phyloP scores from a whole-genome alignment of 1,140 invertebrate genomes.

The Drosophila truncata region DNA sequence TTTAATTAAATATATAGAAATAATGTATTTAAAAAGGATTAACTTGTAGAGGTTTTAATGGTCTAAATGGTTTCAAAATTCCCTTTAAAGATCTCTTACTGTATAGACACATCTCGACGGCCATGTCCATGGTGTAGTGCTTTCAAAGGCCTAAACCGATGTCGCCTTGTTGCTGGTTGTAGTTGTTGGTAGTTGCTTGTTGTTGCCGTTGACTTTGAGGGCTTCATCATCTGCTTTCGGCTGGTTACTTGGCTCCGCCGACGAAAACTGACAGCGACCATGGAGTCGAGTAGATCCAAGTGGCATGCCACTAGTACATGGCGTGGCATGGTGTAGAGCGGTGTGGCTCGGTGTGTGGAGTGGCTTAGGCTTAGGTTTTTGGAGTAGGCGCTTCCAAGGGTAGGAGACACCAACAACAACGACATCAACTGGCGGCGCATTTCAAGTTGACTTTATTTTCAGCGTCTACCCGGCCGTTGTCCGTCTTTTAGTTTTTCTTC shows the following conservation, averaged over 20 bases:
- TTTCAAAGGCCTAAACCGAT: conserved; percentile 83
- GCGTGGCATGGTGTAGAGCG: conserved; percentile 7
- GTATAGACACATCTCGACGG: conserved; percentile 36
- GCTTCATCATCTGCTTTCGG: conserved; percentile 83
- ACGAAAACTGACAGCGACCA: conserved; percentile 80
- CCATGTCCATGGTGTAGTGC: conserved; percentile 57
- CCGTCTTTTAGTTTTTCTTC: conserved; percentile 33
- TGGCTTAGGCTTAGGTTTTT: conserved; percentile 83
- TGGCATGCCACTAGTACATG: conserved; percentile 7
- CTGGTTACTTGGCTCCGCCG: conserved; percentile 67
- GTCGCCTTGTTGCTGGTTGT: conserved; percentile 58
- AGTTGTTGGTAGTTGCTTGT: conserved; percentile 38
- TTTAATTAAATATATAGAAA: background rate
- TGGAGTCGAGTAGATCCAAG: conserved; percentile 39
- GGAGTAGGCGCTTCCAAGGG: conserved; percentile 74
- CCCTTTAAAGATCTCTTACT: background rate
- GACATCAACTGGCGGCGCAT: conserved; percentile 69
- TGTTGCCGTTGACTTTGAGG: conserved; percentile 74
- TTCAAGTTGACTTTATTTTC: conserved; percentile 84
- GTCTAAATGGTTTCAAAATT: too few species aligned
- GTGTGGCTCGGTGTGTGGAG: conserved; percentile 10
- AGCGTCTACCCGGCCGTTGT: conserved; percentile 37
- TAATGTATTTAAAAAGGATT: background rate
- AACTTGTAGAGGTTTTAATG: accelerated
- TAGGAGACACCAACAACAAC: conserved; percentile 63